Percentiles rank a stretch among this genome's conserved stretches.
phyloP scores from a whole-genome alignment of 1,140 invertebrate genomes.

The Drosophila equinoxialis region DNA sequence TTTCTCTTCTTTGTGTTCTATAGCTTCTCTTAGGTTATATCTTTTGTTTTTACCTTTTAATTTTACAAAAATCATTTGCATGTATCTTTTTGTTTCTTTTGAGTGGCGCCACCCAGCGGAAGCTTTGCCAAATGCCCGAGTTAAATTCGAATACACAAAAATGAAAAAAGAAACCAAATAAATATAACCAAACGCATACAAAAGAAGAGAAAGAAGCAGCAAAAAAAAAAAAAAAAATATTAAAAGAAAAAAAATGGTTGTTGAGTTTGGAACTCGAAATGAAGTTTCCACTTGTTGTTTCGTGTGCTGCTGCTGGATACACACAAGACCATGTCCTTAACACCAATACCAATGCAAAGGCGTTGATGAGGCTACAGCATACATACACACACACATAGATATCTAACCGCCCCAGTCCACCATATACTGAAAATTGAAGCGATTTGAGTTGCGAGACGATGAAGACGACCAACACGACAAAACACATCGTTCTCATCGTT shows the following conservation, averaged over 20 bases:
- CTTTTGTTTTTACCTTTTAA: conserved; percentile 30
- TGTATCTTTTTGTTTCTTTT: conserved; percentile 8
- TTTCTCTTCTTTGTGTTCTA: conserved; percentile 33
- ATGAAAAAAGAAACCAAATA: conserved; percentile 30
- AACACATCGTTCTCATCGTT: neutral
- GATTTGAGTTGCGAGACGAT: conserved; percentile 45
- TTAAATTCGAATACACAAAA: conserved; percentile 36
- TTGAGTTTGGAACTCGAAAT: conserved; percentile 52
- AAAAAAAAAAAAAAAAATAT: conserved; percentile 39
- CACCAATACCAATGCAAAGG: conserved; percentile 51
- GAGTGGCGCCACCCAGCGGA: conserved; percentile 67
- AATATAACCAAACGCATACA: conserved; percentile 30
- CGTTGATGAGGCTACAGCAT: conserved; percentile 54
- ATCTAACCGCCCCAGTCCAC: neutral
- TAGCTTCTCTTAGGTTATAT: neutral
- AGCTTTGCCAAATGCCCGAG: conserved; percentile 59
- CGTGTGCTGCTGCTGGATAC: conserved; percentile 44
- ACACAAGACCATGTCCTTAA: conserved; percentile 57
- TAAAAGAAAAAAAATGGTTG: conserved; percentile 40
- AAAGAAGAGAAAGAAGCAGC: conserved; percentile 37
- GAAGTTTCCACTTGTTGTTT: conserved; percentile 71
- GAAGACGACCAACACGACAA: neutral
- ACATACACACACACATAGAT: conserved; percentile 8
- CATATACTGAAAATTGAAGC: conserved; percentile 43
- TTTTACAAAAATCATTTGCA: conserved; percentile 35